Evolutionary conservation across 2,888 invertebrate species (phyloP).

Genomic region (Catocala fraxini): DNA sequence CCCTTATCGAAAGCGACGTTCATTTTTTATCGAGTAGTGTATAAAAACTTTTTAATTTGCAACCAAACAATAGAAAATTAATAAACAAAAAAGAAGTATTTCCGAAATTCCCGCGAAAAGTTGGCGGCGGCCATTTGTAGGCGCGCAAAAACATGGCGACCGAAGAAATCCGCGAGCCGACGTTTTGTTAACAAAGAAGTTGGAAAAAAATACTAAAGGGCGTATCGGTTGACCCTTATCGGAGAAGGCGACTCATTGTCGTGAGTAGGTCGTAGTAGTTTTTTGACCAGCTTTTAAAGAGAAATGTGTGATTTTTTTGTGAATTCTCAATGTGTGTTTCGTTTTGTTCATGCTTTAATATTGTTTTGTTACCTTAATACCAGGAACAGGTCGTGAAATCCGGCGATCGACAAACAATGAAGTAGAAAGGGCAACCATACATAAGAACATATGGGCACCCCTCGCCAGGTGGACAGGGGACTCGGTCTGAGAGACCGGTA

Average conservation of each 20-base stretch:
- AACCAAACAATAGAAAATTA: conserved; percentile 12
- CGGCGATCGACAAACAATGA: too few species aligned
- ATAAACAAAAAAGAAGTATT: conserved; percentile 6
- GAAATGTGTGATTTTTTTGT: conserved; percentile 32
- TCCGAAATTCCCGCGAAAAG: conserved; percentile 23
- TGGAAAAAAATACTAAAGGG: conserved; percentile 52
- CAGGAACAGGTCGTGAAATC: not conserved
- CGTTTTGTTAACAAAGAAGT: conserved; percentile 35
- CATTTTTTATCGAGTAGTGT: not conserved
- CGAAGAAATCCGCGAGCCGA: conserved; percentile 25
- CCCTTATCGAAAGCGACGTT: conserved; percentile 3
- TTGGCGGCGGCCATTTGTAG: conserved; percentile 31
- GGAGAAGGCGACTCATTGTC: conserved; percentile 54
- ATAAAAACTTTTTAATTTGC: conserved; percentile 6
- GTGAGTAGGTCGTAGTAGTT: conserved; percentile 53
- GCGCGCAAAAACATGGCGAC: conserved; percentile 35
- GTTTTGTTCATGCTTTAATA: conserved; percentile 11
- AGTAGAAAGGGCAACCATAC: too few species aligned
- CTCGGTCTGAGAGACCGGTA: too few species aligned
- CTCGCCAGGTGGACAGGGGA: too few species aligned
- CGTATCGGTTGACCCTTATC: conserved; percentile 67
- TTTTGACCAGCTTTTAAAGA: conserved; percentile 45
- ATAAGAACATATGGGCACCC: too few species aligned
- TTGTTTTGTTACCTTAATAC: conserved; percentile 18
- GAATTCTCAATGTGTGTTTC: conserved; percentile 11